Conservation (phyloP, 1,140 invertebrate genomes). For the Steinernema feltiae region DNA sequence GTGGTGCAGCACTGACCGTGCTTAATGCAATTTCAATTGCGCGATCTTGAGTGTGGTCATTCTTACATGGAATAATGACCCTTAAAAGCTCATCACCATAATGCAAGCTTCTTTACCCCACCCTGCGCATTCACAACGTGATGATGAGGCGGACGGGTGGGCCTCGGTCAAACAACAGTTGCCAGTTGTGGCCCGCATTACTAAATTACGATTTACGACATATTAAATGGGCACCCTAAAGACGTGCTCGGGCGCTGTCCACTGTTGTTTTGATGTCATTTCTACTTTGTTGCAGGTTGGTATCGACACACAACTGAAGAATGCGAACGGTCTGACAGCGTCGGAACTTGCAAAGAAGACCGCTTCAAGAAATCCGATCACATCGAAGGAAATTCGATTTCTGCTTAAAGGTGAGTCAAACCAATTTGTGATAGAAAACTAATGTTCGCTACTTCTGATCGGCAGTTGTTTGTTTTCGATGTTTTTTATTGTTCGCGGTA, state of each 20-base stretch:
- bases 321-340: conserved; percentile 29
- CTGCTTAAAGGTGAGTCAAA: conserved; percentile 35
- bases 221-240: neutral
- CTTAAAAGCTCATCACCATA: neutral
- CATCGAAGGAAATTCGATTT: conserved; percentile 37
- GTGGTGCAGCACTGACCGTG: too few relatives aligned
- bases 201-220: conserved; percentile 9
- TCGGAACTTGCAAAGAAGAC: conserved; percentile 34
- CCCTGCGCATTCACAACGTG: neutral
- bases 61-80: neutral
- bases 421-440: neutral
- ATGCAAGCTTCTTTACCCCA: neutral
- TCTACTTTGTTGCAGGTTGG: conserved; percentile 21
- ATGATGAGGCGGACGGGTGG: neutral
- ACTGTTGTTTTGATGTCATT: neutral
- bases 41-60: too few relatives aligned
- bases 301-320: conserved; percentile 20
- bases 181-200: neutral
- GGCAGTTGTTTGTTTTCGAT: conserved; percentile 15
- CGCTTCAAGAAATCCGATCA: conserved; percentile 31
- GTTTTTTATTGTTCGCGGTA: neutral
- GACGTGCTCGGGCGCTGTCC: neutral
- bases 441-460: neutral
- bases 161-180: neutral
- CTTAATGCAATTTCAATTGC: too few relatives aligned